Conservation (phyloP, 53 echinoderm and acorn worm species). For the Astropecten irregularis region DNA sequence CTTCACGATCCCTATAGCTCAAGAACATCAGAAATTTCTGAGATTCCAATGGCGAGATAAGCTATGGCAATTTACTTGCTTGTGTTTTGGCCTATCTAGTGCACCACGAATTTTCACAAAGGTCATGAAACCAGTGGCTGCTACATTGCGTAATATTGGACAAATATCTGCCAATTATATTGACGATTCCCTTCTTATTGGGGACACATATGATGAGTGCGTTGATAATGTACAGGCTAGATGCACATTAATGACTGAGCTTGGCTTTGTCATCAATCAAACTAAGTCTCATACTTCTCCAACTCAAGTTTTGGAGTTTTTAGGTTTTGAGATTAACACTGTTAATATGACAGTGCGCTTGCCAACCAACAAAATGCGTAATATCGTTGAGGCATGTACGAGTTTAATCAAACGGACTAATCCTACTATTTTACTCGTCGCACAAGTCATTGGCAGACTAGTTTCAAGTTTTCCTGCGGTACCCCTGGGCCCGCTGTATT, state of each 20-base stretch:
- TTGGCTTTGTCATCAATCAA: background rate
- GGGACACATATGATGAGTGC: background rate
- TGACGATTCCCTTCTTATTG: background rate
- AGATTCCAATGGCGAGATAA: too few species aligned
- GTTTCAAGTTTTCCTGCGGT: background rate
- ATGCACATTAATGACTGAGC: background rate
- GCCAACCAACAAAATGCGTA: background rate
- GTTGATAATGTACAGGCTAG: background rate
- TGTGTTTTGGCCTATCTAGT: background rate
- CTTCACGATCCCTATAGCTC: too few species aligned
- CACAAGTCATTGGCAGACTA: background rate
- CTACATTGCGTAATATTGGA: background rate
- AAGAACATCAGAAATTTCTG: too few species aligned
- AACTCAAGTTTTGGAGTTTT: background rate
- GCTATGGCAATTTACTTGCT: too few species aligned
- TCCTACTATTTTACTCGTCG: background rate
- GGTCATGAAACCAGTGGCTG: background rate
- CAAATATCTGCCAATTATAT: background rate
- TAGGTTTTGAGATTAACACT: background rate
- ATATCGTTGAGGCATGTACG: background rate
- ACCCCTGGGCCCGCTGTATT: background rate
- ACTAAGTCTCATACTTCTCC: background rate
- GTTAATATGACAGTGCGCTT: background rate
- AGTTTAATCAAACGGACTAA: background rate
- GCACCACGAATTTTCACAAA: background rate